Evolutionary conservation across 2,797 vertebrate species (phyloP).

Genomic region (Buphagus erythrorhynchus): DNA sequence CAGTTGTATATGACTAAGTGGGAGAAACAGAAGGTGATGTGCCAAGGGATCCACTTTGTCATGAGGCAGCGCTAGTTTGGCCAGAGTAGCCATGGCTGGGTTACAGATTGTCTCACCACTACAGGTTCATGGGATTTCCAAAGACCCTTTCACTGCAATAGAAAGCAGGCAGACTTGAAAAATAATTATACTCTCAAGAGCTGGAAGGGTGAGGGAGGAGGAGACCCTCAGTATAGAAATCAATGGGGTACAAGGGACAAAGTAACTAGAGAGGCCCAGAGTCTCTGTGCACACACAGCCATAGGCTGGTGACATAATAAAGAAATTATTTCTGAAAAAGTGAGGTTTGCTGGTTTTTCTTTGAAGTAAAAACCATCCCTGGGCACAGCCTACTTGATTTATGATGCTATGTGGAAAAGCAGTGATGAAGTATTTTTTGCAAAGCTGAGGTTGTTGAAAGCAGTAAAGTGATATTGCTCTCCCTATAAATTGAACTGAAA

Average conservation of each 20-base stretch:
- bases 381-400: not conserved
- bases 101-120: not conserved
- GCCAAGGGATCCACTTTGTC: not conserved
- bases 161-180: not conserved
- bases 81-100: not conserved
- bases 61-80: not conserved
- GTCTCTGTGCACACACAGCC: rapidly evolving
- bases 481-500: not conserved
- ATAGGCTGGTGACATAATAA: not conserved
- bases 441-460: not conserved
- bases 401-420: not conserved
- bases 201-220: not conserved
- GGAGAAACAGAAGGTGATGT: not conserved
- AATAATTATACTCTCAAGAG: not conserved
- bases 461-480: not conserved
- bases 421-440: not conserved
- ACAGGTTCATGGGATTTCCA: not conserved
- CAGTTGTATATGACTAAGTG: not conserved
- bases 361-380: not conserved
- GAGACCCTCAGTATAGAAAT: not conserved
- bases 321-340: not conserved
- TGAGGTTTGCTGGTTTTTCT: not conserved
- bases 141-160: not conserved
- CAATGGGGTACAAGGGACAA: not conserved
- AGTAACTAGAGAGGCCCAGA: not conserved